Evolutionary conservation across 2,113 vertebrate genomes (phyloP), one percentile per base, ranked within the genome.

Genomic region (Furnarius figulus): DNA sequence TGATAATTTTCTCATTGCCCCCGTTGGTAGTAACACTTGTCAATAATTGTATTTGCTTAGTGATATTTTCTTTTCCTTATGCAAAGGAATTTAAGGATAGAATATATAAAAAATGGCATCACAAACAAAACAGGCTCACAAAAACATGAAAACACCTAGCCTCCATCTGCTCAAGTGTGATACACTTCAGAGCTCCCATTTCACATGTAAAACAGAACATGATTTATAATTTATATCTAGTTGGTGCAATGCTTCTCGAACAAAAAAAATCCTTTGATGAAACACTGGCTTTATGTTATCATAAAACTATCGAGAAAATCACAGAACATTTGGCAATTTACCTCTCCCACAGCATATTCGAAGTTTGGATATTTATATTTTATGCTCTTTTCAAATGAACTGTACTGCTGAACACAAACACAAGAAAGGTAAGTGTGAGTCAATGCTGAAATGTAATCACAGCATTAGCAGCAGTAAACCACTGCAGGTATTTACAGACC

Each of bases 171-270:
- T 95, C 16, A 23, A 87, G 79, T 62, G 37, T 14, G 61, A 97
- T 92, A 90, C 89, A 95, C 96, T 97, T 97, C 97, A 61, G 92
- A 97, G 97, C 95, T 97, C 93, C 96, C 94, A 95, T 97, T 98
- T 87, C 96, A 95, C 96, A 97, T 95, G 98, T 98, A 98, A 97
- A 97, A 97, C 97, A 98, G 97, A 97, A 93, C 91, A 78, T 93
- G 95, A 98, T 98, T 98, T 97, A 98, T 98, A 97, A 98, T 98
- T 98, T 93, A 98, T 98, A 96, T 68, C 84, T 96, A 79, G 44
- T 93, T 37, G 67, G 96, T 89, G 58, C 93, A 87, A 89, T 84
- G 93, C 92, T 86, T 97, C 98, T 87, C 77, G 93, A 97, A 97
- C 95, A 91, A 97, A 95, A 96, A 89, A 90, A 35, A 31, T 6